These are phyloP conservation scores for Spinus olivaceus DNA, from an alignment of 2,797 vertebrate species.

Conservation along the genomic window DNA sequence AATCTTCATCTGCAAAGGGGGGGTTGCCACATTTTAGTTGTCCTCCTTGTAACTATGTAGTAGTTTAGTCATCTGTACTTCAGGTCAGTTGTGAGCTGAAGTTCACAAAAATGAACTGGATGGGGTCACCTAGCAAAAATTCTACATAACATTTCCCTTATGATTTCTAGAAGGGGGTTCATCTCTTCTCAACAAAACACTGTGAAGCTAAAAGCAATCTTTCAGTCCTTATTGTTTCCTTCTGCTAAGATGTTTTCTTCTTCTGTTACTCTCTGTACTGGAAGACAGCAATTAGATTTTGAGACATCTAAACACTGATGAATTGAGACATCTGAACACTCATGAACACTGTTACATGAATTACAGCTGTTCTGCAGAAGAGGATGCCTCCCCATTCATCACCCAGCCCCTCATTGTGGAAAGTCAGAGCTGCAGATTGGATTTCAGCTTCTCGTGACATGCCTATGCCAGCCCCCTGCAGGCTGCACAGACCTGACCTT, in stretches of 20 bases:
- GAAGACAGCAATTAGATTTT: neutral
- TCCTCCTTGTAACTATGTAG: neutral
- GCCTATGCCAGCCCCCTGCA: neutral
- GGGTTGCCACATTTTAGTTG: neutral
- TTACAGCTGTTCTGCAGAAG: neutral
- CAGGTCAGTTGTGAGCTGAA: neutral
- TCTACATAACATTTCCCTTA: neutral
- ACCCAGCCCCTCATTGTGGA: neutral
- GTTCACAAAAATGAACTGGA: neutral
- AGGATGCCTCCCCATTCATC: neutral
- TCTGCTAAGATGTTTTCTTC: neutral
- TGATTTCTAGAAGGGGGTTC: neutral
- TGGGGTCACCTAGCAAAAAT: neutral
- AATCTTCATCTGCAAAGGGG: neutral
- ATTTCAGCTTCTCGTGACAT: neutral
- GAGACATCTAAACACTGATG: neutral
- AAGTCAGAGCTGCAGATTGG: neutral
- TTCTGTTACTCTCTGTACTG: neutral
- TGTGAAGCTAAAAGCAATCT: neutral
- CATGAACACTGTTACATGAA: neutral
- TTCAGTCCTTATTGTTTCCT: neutral
- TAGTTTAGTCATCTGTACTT: neutral
- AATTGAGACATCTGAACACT: neutral
- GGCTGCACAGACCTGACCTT: constrained; percentile 5
- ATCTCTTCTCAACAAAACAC: neutral